Evolutionary conservation across 2,888 invertebrate genomes (phyloP).

Genomic region (Nephrotoma guestfalica): DNA sequence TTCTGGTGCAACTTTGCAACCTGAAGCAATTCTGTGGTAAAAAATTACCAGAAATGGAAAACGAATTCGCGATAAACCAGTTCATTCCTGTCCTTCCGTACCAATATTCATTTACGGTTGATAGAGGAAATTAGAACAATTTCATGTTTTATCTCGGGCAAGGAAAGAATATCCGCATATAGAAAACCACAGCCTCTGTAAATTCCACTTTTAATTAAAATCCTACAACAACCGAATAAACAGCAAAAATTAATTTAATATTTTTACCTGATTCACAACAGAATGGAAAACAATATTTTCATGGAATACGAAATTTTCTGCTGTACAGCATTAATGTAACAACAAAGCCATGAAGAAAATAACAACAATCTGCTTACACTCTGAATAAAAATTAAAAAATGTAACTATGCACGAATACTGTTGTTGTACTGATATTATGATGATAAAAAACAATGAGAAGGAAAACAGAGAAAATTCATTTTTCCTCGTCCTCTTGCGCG

Average conservation of each 20-base stretch:
- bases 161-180: too few relatives aligned
- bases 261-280: neutral
- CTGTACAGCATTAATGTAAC: neutral
- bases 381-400: neutral
- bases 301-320: neutral
- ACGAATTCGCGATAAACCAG: too few relatives aligned
- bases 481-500: neutral
- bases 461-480: neutral
- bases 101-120: too few relatives aligned
- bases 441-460: neutral
- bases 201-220: neutral
- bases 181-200: too few relatives aligned
- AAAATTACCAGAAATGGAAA: too few relatives aligned
- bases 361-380: neutral
- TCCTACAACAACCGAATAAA: neutral
- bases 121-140: too few relatives aligned
- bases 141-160: too few relatives aligned
- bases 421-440: neutral
- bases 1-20: too few relatives aligned
- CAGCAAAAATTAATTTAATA: neutral
- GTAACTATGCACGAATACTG: neutral
- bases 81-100: too few relatives aligned
- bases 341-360: neutral
- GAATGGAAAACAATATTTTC: neutral
- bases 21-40: too few relatives aligned